phyloP scores from a whole-genome alignment of 2,113 vertebrate species.

The Orycteropus afer region DNA sequence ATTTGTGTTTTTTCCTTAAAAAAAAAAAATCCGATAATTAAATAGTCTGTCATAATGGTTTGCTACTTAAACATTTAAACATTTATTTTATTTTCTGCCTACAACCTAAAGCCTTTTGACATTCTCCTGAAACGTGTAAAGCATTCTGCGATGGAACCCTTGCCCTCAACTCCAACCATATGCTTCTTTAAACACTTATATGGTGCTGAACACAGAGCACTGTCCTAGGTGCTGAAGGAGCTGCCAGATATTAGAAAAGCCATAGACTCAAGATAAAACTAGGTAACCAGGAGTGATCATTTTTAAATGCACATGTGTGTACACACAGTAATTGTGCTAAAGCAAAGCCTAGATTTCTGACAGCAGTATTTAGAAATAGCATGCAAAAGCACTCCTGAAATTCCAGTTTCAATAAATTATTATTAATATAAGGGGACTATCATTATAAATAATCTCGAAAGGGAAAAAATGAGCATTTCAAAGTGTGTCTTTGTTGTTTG shows the following conservation, averaged over 20 bases:
- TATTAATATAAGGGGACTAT: background rate
- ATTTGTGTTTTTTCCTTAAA: background rate
- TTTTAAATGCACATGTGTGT: background rate
- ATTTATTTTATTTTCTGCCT: background rate
- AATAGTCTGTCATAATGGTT: background rate
- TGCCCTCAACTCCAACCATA: background rate
- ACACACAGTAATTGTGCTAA: background rate
- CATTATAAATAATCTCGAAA: background rate
- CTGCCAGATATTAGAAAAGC: background rate
- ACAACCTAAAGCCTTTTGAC: background rate
- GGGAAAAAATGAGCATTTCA: background rate
- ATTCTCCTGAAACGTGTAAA: background rate
- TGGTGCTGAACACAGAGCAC: background rate
- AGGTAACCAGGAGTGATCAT: background rate
- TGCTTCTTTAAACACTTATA: background rate
- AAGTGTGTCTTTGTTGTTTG: slow-evolving; percentile 28
- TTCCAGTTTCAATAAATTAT: slow-evolving; percentile 36
- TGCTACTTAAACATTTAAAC: slow-evolving; percentile 16
- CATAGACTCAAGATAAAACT: background rate
- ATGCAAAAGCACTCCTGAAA: background rate
- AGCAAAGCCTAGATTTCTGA: background rate
- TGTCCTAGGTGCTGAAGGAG: slow-evolving; percentile 73
- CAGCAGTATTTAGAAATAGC: background rate
- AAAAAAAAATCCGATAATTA: background rate
- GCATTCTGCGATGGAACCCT: background rate